Evolutionary conservation across 2,113 vertebrate species (phyloP).

Genomic region (Climacteris rufus): DNA sequence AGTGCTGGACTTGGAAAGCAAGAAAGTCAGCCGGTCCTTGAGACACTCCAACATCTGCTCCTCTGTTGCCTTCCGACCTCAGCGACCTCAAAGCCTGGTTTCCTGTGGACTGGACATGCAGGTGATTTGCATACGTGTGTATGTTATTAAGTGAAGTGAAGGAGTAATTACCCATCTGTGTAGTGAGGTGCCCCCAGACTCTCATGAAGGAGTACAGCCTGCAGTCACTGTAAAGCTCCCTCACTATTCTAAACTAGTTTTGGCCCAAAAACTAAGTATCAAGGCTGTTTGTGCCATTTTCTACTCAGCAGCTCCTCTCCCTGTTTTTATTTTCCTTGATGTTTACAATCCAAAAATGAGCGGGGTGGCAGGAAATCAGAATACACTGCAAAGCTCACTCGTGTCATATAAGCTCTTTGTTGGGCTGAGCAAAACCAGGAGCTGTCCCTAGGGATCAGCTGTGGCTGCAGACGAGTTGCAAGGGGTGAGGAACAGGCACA

Average conservation of each 20-base stretch:
- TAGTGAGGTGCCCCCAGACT: neutral
- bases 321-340: neutral
- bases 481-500: neutral
- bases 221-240: neutral
- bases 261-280: neutral
- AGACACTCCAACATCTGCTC: slow-evolving; percentile 96
- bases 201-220: neutral
- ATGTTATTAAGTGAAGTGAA: neutral
- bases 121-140: slow-evolving; percentile 73
- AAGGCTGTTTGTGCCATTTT: neutral
- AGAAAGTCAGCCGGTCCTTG: slow-evolving; percentile 83
- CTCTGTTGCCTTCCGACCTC: slow-evolving; percentile 88
- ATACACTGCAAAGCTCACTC: neutral
- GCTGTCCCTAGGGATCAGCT: neutral
- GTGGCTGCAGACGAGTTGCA: neutral
- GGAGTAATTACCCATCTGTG: neutral
- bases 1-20: slow-evolving; percentile 84
- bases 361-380: neutral
- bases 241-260: neutral
- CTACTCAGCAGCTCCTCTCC: neutral
- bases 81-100: slow-evolving; percentile 87
- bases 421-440: neutral
- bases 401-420: neutral
- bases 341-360: neutral
- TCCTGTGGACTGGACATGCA: slow-evolving; percentile 97